These are phyloP conservation scores for Drosophila gunungcola DNA, from an alignment of 1,140 invertebrate species.

Conservation along the genomic window DNA sequence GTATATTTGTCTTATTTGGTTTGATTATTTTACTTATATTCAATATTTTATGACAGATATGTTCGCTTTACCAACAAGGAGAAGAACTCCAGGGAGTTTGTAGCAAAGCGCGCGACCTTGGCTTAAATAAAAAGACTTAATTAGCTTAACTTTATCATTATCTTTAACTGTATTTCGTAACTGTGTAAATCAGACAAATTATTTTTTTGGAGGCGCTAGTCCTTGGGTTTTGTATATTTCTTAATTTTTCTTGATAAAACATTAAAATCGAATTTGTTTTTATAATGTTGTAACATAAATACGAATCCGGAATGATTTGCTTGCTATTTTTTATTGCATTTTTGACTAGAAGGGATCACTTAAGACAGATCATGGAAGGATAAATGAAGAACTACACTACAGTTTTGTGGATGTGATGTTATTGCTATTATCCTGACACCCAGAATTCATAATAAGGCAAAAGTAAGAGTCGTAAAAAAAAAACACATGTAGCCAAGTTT, in stretches of 20 bases:
- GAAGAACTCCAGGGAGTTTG: constrained; percentile 50
- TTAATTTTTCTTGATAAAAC: constrained; percentile 37
- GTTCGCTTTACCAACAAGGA: constrained; percentile 76
- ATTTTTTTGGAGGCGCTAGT: constrained; percentile 6
- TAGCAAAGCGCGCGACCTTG: constrained; percentile 11
- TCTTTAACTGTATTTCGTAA: constrained; percentile 19
- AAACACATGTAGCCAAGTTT: no score
- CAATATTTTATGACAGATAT: constrained; percentile 49
- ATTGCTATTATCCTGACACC: no score
- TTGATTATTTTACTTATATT: background rate
- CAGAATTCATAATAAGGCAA: no score
- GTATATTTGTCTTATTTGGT: background rate
- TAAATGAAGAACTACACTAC: no score
- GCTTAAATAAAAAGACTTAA: constrained; percentile 43
- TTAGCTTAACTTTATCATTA: constrained; percentile 35
- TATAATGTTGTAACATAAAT: background rate
- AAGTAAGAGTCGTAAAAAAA: no score
- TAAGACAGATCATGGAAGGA: no score
- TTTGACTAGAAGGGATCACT: no score
- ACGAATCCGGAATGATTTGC: background rate
- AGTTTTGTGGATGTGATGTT: no score
- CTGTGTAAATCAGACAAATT: constrained; percentile 4
- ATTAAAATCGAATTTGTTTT: constrained; percentile 59
- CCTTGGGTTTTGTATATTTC: constrained; percentile 38
- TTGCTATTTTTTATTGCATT: no score